Conservation (phyloP, 2,888 invertebrate genomes). For the Smittia sp. region DNA sequence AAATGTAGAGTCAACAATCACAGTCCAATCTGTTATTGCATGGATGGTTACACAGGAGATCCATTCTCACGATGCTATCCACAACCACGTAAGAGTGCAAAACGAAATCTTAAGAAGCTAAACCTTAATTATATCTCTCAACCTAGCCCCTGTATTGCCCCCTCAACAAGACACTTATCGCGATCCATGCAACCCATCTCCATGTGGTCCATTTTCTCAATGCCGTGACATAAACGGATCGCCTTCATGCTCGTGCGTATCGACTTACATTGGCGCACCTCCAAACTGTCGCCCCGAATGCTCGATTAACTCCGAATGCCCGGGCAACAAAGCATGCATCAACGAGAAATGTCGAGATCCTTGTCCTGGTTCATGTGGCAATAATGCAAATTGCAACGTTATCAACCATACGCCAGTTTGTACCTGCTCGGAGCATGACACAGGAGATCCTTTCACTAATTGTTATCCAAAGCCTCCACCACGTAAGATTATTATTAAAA, state of each 20-base stretch:
- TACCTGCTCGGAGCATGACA: constrained; percentile 64
- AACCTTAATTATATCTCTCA: neutral
- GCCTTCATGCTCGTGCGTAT: constrained; percentile 73
- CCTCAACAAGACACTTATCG: constrained; percentile 46
- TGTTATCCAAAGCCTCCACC: constrained; percentile 57
- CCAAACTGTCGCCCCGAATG: constrained; percentile 75
- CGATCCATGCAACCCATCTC: constrained; percentile 66
- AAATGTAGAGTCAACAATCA: constrained; percentile 69
- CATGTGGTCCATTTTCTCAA: constrained; percentile 73
- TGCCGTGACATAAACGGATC: constrained; percentile 69
- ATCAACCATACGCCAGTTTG: constrained; percentile 72
- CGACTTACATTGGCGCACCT: constrained; percentile 65
- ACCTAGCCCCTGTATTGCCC: constrained; percentile 45
- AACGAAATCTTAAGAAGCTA: too few relatives aligned
- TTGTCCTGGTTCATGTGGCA: constrained; percentile 68
- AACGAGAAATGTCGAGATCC: constrained; percentile 76
- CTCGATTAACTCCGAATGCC: constrained; percentile 69
- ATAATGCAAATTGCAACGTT: constrained; percentile 66
- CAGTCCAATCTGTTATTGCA: constrained; percentile 66
- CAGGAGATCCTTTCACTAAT: constrained; percentile 70
- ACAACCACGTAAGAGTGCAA: constrained; percentile 46
- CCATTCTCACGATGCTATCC: constrained; percentile 73
- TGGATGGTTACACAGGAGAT: constrained; percentile 70
- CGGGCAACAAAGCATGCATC: constrained; percentile 66
- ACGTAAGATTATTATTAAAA: constrained; percentile 47